phyloP scores from a whole-genome alignment of 2,797 vertebrate species.

The Parauchenoglanis punctatus region DNA sequence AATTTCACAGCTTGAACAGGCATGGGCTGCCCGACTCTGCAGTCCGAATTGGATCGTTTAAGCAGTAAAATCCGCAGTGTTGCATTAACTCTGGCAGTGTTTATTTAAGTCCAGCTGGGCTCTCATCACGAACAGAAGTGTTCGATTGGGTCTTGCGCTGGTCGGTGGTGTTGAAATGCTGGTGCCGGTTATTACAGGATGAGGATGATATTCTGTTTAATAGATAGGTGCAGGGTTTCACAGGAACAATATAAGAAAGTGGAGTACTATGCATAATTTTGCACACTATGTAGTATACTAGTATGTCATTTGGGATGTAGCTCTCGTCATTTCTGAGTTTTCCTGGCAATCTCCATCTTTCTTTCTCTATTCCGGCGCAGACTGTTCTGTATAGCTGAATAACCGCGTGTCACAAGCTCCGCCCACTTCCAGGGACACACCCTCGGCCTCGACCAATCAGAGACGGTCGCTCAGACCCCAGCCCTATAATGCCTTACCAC shows the following conservation, averaged over 20 bases:
- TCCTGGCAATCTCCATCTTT: background rate
- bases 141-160: background rate
- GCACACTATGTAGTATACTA: background rate
- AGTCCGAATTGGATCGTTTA: slow-evolving; percentile 6
- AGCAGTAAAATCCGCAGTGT: background rate
- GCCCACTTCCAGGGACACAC: slow-evolving; percentile 75
- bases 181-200: background rate
- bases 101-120: slow-evolving; percentile 12
- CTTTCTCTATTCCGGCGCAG: background rate
- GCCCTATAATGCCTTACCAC: slow-evolving; percentile 71
- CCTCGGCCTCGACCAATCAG: slow-evolving; percentile 77
- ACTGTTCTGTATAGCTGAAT: slow-evolving; percentile 63
- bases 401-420: slow-evolving; percentile 70
- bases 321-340: background rate
- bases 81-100: background rate
- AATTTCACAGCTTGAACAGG: slow-evolving; percentile 23
- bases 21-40: background rate
- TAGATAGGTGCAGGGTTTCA: background rate
- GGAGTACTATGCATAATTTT: background rate
- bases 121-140: background rate
- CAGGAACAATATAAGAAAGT: background rate
- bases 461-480: slow-evolving; percentile 62
- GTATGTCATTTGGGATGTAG: background rate
- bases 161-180: background rate
- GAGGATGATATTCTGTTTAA: background rate